A percentile compares a stretch with the other conserved stretches of the same genome.
Evolutionary conservation across 2,888 invertebrate genomes (phyloP).

Genomic region (Colletes collaris): DNA sequence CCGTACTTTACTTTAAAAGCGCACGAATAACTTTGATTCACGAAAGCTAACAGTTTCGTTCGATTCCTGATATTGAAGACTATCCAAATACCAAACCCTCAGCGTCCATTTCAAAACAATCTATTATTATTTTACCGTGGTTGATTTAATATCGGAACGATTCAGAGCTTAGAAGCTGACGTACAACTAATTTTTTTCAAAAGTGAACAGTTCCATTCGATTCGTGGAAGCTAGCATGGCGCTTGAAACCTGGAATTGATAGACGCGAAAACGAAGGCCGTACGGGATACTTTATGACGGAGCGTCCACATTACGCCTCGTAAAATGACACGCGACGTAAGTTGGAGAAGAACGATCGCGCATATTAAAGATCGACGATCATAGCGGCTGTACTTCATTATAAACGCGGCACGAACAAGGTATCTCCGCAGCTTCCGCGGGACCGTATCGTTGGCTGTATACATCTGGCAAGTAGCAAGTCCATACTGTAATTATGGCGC

Average conservation of each 20-base stretch:
- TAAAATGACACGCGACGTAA: slow-evolving; percentile 8
- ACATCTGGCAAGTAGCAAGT: slow-evolving; percentile 63
- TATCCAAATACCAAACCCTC: too few species aligned
- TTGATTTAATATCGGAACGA: neutral
- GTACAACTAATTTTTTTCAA: neutral
- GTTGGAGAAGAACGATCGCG: slow-evolving; percentile 5
- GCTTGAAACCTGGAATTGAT: neutral
- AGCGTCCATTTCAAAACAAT: too few species aligned
- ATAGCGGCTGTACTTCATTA: slow-evolving; percentile 15
- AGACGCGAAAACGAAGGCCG: slow-evolving; percentile 12
- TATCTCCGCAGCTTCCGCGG: slow-evolving; percentile 20
- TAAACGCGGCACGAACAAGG: slow-evolving; percentile 19
- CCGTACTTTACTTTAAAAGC: too few species aligned
- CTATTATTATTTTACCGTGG: too few species aligned
- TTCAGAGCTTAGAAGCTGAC: too few species aligned
- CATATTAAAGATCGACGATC: slow-evolving; percentile 12
- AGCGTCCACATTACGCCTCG: neutral
- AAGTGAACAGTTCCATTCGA: neutral
- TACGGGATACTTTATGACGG: neutral
- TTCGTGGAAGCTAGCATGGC: neutral
- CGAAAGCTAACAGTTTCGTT: too few species aligned
- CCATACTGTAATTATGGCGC: slow-evolving; percentile 71
- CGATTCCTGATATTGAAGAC: too few species aligned
- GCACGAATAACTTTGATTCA: too few species aligned
- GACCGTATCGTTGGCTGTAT: slow-evolving; percentile 29